A percentile compares a stretch with the other conserved stretches of the same genome.
Evolutionary conservation across 2,888 invertebrate genomes (phyloP).

Genomic region (Xylophagus ater): DNA sequence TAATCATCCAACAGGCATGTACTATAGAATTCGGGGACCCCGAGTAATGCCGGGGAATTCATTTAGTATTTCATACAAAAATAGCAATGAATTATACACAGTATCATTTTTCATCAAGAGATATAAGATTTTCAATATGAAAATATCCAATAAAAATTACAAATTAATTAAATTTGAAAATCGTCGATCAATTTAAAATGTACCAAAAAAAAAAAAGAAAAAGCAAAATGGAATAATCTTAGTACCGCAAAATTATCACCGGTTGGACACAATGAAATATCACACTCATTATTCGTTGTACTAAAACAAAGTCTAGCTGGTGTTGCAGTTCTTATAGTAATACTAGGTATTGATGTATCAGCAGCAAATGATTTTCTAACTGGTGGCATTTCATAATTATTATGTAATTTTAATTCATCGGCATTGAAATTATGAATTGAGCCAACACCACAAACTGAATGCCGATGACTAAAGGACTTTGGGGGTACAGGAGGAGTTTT

Average conservation of each 20-base stretch:
- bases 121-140: no score
- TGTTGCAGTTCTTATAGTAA: slow-evolving; percentile 29
- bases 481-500: slow-evolving; percentile 38
- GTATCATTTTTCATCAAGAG: no score
- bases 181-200: no score
- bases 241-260: slow-evolving; percentile 44
- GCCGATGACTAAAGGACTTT: slow-evolving; percentile 18
- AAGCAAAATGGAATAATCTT: slow-evolving; percentile 25
- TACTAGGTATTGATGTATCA: slow-evolving; percentile 17
- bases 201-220: not conserved
- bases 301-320: slow-evolving; percentile 40
- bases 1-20: no score
- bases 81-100: no score
- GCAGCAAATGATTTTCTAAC: slow-evolving; percentile 20
- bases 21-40: no score
- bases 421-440: slow-evolving; percentile 18
- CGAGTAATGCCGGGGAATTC: no score
- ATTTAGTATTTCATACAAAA: no score
- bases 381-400: slow-evolving; percentile 13
- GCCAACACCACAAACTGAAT: slow-evolving; percentile 22
- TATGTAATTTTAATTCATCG: slow-evolving; percentile 8
- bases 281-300: slow-evolving; percentile 33
- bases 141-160: no score
- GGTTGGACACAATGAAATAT: slow-evolving; percentile 23
- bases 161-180: no score